Percentiles rank a stretch among this genome's conserved stretches.
phyloP scores from a whole-genome alignment of 2,113 vertebrate species.

The Uria aalge region DNA sequence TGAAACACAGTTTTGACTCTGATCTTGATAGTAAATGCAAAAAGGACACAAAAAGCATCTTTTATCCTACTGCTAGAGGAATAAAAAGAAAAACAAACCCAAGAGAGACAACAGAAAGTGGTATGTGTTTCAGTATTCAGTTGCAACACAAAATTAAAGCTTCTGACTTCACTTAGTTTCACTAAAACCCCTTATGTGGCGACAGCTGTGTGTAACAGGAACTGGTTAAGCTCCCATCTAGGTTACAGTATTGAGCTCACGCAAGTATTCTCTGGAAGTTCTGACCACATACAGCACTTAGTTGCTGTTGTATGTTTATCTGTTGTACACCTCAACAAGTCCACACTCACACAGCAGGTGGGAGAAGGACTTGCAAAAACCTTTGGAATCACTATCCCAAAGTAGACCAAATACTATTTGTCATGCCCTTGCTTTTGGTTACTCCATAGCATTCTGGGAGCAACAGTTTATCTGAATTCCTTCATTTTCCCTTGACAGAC shows the following conservation, averaged over 20 bases:
- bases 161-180: background rate
- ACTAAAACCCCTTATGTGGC: background rate
- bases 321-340: background rate
- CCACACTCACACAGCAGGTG: background rate
- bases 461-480: background rate
- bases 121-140: background rate
- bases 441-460: background rate
- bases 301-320: background rate
- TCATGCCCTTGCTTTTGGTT: background rate
- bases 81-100: background rate
- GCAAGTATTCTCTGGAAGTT: background rate
- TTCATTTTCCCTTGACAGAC: background rate
- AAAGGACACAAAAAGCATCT: background rate
- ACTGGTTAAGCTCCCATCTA: background rate
- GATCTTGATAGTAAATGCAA: background rate
- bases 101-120: background rate
- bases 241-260: background rate
- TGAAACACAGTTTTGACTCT: background rate
- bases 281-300: background rate
- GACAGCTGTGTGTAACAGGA: background rate
- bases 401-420: background rate
- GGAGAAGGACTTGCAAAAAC: background rate
- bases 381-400: background rate
- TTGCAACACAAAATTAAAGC: background rate
- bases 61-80: background rate